Conservation (phyloP, 2,888 invertebrate genomes). For the Panopea generosa region DNA sequence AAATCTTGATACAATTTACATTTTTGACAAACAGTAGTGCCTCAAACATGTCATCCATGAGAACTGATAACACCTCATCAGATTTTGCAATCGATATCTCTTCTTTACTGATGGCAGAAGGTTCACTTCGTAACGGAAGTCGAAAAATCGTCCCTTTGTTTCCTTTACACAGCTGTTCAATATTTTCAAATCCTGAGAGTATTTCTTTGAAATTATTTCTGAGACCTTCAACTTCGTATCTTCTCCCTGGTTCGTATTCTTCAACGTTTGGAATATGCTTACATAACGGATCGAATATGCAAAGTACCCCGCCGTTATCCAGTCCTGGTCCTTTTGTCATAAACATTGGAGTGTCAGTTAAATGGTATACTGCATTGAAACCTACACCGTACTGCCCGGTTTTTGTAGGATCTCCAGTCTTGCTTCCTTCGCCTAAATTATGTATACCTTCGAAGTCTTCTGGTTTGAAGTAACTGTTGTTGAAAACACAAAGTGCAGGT, state of each 20-base stretch:
- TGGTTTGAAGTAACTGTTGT: conserved; percentile 79
- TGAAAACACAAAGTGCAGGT: conserved; percentile 82
- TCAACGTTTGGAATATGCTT: conserved; percentile 63
- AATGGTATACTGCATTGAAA: conserved; percentile 83
- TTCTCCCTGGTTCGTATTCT: conserved; percentile 63
- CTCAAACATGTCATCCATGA: conserved; percentile 38
- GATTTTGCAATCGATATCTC: conserved; percentile 17
- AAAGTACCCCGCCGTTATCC: conserved; percentile 59
- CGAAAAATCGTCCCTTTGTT: conserved; percentile 61
- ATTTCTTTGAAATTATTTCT: conserved; percentile 64
- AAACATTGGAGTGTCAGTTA: conserved; percentile 83
- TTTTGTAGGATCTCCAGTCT: conserved; percentile 79
- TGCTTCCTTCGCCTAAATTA: conserved; percentile 80
- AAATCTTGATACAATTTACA: conserved; percentile 25
- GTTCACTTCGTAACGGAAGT: conserved; percentile 59
- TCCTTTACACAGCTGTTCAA: not conserved
- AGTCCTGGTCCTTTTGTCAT: conserved; percentile 70
- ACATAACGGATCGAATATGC: conserved; percentile 75
- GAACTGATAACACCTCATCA: conserved; percentile 13
- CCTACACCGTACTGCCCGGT: conserved; percentile 84
- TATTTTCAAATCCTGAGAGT: conserved; percentile 68
- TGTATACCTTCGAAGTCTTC: conserved; percentile 80
- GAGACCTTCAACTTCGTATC: conserved; percentile 50
- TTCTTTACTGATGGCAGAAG: conserved; percentile 69
- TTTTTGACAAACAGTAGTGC: conserved; percentile 51